phyloP scores from a whole-genome alignment of 37 sponge, comb jelly and placozoan genomes.

The Beroe forskalii region DNA sequence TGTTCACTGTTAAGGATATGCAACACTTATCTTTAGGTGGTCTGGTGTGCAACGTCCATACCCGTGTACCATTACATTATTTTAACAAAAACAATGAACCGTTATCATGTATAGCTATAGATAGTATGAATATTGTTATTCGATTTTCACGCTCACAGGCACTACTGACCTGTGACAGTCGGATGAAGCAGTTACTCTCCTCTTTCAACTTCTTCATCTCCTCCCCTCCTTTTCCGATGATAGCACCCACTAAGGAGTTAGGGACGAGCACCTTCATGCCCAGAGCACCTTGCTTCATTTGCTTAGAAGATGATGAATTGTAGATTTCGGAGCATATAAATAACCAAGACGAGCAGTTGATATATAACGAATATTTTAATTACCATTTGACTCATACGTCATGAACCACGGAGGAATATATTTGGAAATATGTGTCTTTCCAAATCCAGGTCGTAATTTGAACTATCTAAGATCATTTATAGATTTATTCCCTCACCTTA shows the following conservation, averaged over 20 bases:
- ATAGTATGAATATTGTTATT: too few relatives aligned
- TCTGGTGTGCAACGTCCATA: too few relatives aligned
- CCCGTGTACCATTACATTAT: too few relatives aligned
- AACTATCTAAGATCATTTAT: too few relatives aligned
- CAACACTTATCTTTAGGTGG: too few relatives aligned
- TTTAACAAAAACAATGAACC: too few relatives aligned
- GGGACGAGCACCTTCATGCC: conserved; percentile 53
- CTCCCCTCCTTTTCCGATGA: conserved; percentile 60
- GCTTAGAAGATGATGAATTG: background rate
- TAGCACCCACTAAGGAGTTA: conserved; percentile 43
- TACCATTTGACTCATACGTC: background rate
- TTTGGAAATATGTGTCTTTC: too few relatives aligned
- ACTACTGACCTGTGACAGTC: conserved; percentile 43
- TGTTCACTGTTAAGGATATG: too few relatives aligned
- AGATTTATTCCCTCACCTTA: background rate
- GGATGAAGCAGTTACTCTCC: conserved; percentile 26
- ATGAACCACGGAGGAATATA: too few relatives aligned
- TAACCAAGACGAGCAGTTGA: background rate
- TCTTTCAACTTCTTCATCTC: conserved; percentile 62
- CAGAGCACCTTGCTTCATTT: conserved; percentile 29
- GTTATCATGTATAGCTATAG: too few relatives aligned
- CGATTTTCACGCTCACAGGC: too few relatives aligned
- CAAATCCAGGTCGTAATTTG: too few relatives aligned
- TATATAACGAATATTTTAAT: background rate
- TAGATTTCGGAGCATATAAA: background rate